Percentiles rank a stretch among this genome's conserved stretches.
Conservation (phyloP, 2,888 invertebrate genomes). For the Tanypteryx hageni region DNA sequence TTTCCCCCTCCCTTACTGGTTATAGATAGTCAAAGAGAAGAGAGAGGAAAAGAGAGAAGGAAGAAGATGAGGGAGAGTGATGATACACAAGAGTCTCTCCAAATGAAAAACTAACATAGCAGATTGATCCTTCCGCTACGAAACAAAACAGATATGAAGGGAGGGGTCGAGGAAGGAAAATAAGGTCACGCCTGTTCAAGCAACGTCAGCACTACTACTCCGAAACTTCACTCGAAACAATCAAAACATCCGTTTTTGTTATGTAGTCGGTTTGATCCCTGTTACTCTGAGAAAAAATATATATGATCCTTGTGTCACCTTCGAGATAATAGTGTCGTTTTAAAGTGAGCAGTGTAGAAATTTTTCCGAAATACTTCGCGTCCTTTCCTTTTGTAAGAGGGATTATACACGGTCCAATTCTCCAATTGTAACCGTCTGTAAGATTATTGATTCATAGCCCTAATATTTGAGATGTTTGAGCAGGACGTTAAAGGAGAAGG, state of each 20-base stretch:
- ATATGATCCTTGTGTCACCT: too few relatives aligned
- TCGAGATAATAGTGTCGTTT: too few relatives aligned
- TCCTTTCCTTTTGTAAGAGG: too few relatives aligned
- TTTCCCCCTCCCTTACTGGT: not conserved
- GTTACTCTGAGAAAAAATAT: too few relatives aligned
- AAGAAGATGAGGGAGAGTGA: not conserved
- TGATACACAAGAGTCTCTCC: not conserved
- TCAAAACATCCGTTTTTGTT: not conserved
- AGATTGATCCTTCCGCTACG: not conserved
- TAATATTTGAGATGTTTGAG: too few relatives aligned
- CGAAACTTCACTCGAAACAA: not conserved
- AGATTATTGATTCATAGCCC: too few relatives aligned
- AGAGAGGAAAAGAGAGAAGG: conserved; percentile 1
- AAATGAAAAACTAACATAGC: not conserved
- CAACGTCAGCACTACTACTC: not conserved
- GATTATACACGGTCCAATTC: too few relatives aligned
- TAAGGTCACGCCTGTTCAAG: not conserved
- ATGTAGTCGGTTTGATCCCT: too few relatives aligned
- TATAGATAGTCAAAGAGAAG: not conserved
- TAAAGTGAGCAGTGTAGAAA: too few relatives aligned
- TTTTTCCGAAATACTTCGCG: too few relatives aligned
- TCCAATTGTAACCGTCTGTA: too few relatives aligned
- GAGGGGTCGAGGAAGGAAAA: not conserved
- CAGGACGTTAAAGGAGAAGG: too few relatives aligned
- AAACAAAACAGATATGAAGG: not conserved